Evolutionary conservation across 2,797 vertebrate species (phyloP).

Genomic region (Gymnoscopelus braueri): DNA sequence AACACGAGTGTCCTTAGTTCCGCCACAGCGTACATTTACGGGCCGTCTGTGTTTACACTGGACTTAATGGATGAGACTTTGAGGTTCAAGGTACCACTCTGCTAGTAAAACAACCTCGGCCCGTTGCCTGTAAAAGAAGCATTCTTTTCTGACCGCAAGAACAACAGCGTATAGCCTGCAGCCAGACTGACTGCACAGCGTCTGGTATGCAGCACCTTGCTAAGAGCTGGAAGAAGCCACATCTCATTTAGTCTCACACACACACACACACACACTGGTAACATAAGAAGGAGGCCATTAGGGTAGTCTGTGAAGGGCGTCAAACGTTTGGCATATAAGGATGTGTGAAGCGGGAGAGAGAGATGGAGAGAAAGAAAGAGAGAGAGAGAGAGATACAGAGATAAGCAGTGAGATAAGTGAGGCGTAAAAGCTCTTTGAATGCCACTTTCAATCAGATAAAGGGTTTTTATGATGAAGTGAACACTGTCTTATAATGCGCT

Average conservation of each 20-base stretch:
- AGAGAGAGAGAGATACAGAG: constrained; percentile 20
- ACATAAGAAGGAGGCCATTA: constrained; percentile 53
- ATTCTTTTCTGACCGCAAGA: constrained; percentile 18
- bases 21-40: constrained; percentile 6
- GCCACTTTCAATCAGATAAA: neutral
- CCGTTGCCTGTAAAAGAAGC: constrained; percentile 33
- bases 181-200: constrained; percentile 58
- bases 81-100: constrained; percentile 33
- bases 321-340: constrained; percentile 11
- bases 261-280: constrained; percentile 34
- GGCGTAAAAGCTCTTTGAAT: constrained; percentile 7
- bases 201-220: constrained; percentile 64
- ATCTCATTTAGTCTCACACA: constrained; percentile 48
- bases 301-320: constrained; percentile 32
- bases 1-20: constrained; percentile 2
- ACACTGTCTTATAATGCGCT: constrained; percentile 11
- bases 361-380: constrained; percentile 1
- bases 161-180: constrained; percentile 28
- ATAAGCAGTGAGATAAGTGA: constrained; percentile 3
- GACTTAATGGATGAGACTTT: constrained; percentile 34
- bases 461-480: neutral
- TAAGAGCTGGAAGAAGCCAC: constrained; percentile 39
- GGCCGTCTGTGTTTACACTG: constrained; percentile 41
- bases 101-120: constrained; percentile 24
- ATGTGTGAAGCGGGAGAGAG: constrained; percentile 23